phyloP scores from a whole-genome alignment of 2,888 invertebrate genomes.

The Lochmaea capreae region DNA sequence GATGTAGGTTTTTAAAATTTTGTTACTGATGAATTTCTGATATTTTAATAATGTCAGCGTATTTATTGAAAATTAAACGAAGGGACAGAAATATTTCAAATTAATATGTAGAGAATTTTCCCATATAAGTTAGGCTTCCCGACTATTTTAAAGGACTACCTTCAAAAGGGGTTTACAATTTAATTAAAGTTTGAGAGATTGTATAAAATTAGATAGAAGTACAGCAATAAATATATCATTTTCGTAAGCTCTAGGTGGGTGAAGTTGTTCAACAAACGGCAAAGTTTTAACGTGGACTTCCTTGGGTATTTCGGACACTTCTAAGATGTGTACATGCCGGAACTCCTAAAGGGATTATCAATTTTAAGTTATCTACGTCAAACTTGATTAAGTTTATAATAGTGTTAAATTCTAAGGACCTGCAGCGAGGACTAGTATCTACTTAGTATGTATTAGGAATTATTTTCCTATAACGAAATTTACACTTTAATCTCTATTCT shows the following conservation, averaged over 20 bases:
- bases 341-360: constrained; percentile 24
- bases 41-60: no score
- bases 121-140: neutral
- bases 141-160: neutral
- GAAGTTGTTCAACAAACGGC: constrained; percentile 45
- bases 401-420: constrained; percentile 14
- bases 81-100: no score
- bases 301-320: constrained; percentile 17
- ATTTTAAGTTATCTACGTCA: constrained; percentile 28
- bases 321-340: constrained; percentile 18
- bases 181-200: constrained; percentile 45
- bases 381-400: constrained; percentile 25
- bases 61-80: no score
- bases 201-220: constrained; percentile 41
- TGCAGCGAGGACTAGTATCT: neutral
- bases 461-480: constrained; percentile 5
- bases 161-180: constrained; percentile 43
- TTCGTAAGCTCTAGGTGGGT: constrained; percentile 47
- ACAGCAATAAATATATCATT: constrained; percentile 51
- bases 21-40: no score
- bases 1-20: no score
- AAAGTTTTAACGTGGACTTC: constrained; percentile 31
- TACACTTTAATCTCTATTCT: constrained; percentile 8
- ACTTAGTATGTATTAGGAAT: constrained; percentile 1
- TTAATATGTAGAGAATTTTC: no score